Evolutionary conservation across 2,113 vertebrate genomes (phyloP).

Genomic region (Myrmecobius fasciatus): DNA sequence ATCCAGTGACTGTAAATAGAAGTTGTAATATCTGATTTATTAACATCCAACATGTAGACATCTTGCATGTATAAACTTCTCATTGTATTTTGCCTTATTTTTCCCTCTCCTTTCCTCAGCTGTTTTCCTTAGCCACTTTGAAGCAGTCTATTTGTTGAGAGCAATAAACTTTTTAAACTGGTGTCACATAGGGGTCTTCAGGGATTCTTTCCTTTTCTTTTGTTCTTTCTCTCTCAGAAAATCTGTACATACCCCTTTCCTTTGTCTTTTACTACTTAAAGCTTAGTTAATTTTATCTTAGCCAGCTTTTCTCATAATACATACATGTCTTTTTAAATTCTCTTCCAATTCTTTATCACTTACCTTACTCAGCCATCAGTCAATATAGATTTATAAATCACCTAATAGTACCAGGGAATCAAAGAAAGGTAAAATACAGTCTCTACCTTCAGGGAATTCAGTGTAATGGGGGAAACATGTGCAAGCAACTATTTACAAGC

Average conservation of each 20-base stretch:
- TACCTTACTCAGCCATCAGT: background rate
- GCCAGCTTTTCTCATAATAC: background rate
- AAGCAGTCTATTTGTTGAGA: background rate
- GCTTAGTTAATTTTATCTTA: background rate
- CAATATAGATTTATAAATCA: background rate
- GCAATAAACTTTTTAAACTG: background rate
- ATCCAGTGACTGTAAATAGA: background rate
- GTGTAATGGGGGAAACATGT: background rate
- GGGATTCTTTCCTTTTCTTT: background rate
- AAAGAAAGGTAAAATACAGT: background rate
- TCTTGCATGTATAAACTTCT: background rate
- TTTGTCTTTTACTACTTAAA: background rate
- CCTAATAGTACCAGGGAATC: background rate
- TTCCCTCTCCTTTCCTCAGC: background rate
- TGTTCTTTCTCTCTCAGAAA: background rate
- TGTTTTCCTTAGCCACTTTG: background rate
- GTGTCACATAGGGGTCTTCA: background rate
- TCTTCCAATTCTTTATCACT: background rate
- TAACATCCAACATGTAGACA: background rate
- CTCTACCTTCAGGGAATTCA: background rate
- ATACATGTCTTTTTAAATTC: background rate
- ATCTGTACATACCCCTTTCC: background rate
- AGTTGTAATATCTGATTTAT: background rate
- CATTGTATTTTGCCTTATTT: background rate
- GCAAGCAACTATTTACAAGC: background rate